A percentile compares a stretch with the other conserved stretches of the same genome.
Evolutionary conservation across 1,140 invertebrate genomes (phyloP).

Genomic region (Camponotus vicinus): DNA sequence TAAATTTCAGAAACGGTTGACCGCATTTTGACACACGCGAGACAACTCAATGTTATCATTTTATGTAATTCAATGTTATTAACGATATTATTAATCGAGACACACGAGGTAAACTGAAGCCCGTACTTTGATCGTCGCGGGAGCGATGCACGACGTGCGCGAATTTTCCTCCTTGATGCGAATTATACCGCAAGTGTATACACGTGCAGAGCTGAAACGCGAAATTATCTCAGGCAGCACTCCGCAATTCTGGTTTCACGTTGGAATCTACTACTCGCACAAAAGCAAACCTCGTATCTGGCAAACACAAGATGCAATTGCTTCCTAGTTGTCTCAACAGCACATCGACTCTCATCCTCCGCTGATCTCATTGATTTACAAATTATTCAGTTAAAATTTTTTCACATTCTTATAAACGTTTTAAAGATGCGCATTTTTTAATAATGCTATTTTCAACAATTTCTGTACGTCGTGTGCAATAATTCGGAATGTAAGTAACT

Average conservation of each 20-base stretch:
- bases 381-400: constrained; percentile 46
- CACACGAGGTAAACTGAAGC: background rate
- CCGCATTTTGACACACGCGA: background rate
- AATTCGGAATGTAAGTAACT: too few relatives aligned
- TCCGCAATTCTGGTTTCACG: constrained; percentile 57
- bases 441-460: constrained; percentile 2
- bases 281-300: constrained; percentile 34
- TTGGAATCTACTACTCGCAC: constrained; percentile 48
- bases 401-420: background rate
- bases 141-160: background rate
- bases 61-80: too few relatives aligned
- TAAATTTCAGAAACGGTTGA: background rate
- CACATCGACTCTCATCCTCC: background rate
- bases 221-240: constrained; percentile 55
- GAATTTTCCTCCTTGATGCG: constrained; percentile 57
- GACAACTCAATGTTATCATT: background rate
- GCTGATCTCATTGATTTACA: constrained; percentile 33
- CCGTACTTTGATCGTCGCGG: constrained; percentile 50
- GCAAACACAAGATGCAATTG: constrained; percentile 19
- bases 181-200: constrained; percentile 58
- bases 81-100: background rate
- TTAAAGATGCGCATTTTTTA: background rate
- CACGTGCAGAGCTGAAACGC: constrained; percentile 53
- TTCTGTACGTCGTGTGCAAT: background rate
- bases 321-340: constrained; percentile 14